Conservation (phyloP, 2,797 vertebrate species). For the Synaphobranchus kaupii region DNA sequence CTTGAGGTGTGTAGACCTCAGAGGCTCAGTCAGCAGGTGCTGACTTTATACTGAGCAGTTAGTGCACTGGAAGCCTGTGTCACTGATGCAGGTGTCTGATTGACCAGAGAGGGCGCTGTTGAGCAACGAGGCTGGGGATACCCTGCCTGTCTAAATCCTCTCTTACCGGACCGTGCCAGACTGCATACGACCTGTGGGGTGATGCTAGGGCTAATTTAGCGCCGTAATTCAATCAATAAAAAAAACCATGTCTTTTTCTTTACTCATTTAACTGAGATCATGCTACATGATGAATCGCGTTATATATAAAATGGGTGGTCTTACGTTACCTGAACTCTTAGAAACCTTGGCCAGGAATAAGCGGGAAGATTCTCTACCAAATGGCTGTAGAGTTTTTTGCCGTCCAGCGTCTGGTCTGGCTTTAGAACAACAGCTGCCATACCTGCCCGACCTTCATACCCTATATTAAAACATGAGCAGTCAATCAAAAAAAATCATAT, state of each 20-base stretch:
- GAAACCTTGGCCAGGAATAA: slow-evolving; percentile 81
- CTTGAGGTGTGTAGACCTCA: no score
- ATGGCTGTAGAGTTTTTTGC: slow-evolving; percentile 65
- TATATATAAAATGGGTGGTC: not conserved
- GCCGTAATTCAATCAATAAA: not conserved
- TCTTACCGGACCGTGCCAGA: no score
- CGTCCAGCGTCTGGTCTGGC: slow-evolving; percentile 64
- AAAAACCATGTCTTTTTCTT: not conserved
- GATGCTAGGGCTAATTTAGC: no score
- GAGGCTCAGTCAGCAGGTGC: no score
- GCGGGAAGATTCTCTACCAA: slow-evolving; percentile 72
- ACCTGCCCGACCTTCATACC: slow-evolving; percentile 74
- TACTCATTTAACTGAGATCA: not conserved
- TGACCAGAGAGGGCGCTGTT: no score
- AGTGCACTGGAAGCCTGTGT: no score
- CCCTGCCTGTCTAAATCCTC: no score
- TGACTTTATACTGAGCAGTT: no score
- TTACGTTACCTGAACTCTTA: slow-evolving; percentile 79
- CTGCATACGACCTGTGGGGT: no score
- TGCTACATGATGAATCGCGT: not conserved
- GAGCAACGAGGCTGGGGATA: no score
- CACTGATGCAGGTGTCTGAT: no score
- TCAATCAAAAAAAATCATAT: not conserved
- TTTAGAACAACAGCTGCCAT: slow-evolving; percentile 71
- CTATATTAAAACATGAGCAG: slow-evolving; percentile 54